These are phyloP conservation scores for Tonatia bakeri DNA, from an alignment of 2,113 vertebrate genomes.

Conservation along the genomic window DNA sequence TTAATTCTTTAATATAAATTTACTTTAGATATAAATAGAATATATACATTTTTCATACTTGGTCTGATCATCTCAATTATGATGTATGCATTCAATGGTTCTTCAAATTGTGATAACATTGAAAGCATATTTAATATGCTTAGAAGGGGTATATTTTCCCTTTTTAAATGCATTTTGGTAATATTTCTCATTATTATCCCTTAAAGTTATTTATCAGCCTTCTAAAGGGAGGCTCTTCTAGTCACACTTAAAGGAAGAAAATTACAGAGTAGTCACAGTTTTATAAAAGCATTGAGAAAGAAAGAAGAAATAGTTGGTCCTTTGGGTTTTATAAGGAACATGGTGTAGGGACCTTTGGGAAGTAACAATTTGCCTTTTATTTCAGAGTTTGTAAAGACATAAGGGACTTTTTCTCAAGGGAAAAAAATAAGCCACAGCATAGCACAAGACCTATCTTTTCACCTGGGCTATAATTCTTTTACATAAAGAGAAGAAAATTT, in stretches of 20 bases:
- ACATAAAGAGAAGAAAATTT: neutral
- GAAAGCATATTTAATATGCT: neutral
- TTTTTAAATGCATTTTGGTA: neutral
- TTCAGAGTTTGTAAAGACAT: slow-evolving; percentile 26
- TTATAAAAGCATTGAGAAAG: neutral
- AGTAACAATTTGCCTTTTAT: slow-evolving; percentile 44
- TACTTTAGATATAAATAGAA: neutral
- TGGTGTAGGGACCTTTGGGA: neutral
- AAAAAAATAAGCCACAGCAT: neutral
- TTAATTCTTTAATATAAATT: slow-evolving; percentile 29
- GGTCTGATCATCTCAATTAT: neutral
- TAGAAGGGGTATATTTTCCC: neutral
- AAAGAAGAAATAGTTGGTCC: slow-evolving; percentile 51
- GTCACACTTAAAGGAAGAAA: neutral
- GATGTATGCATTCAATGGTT: neutral
- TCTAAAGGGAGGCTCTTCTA: neutral
- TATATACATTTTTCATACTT: neutral
- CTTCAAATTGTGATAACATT: neutral
- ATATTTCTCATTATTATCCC: neutral
- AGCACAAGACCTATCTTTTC: neutral
- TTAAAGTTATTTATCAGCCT: slow-evolving; percentile 8
- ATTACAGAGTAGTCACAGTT: slow-evolving; percentile 39
- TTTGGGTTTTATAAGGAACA: slow-evolving; percentile 57
- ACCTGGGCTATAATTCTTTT: neutral
- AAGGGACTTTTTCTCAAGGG: neutral